Evolutionary conservation across 2,888 invertebrate species (phyloP).

Genomic region (Dynastes tityus): DNA sequence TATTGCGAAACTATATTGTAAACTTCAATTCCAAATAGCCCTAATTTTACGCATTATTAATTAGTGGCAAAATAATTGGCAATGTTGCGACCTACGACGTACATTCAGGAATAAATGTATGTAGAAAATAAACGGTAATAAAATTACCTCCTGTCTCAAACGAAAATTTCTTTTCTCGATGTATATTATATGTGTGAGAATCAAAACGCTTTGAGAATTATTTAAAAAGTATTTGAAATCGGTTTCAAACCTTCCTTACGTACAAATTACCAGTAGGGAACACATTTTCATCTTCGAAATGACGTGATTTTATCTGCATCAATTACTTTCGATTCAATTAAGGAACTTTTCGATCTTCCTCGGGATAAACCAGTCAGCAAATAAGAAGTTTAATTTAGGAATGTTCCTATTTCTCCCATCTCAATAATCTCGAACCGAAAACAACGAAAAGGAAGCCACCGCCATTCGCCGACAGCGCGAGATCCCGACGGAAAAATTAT

Average conservation of each 20-base stretch:
- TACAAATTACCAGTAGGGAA: neutral
- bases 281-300: neutral
- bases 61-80: too few species aligned
- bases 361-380: conserved; percentile 14
- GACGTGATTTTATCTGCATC: conserved; percentile 2
- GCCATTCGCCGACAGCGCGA: neutral
- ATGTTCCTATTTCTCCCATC: conserved; percentile 18
- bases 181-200: too few species aligned
- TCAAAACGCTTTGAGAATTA: too few species aligned
- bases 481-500: conserved; percentile 46
- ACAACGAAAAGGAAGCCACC: neutral
- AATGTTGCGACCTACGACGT: too few species aligned
- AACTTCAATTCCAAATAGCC: too few species aligned
- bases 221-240: too few species aligned
- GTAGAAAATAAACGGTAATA: too few species aligned
- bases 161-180: too few species aligned
- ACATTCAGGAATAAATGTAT: too few species aligned
- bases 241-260: neutral
- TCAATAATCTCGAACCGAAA: conserved; percentile 19
- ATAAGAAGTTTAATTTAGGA: conserved; percentile 29
- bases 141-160: too few species aligned
- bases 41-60: too few species aligned
- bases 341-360: conserved; percentile 5
- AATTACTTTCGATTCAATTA: conserved; percentile 25
- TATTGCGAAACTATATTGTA: too few species aligned